Evolutionary conservation across 2,797 vertebrate species (phyloP), one percentile per base, ranked within the genome.

Genomic region (Lepilemur septentrionalis): DNA sequence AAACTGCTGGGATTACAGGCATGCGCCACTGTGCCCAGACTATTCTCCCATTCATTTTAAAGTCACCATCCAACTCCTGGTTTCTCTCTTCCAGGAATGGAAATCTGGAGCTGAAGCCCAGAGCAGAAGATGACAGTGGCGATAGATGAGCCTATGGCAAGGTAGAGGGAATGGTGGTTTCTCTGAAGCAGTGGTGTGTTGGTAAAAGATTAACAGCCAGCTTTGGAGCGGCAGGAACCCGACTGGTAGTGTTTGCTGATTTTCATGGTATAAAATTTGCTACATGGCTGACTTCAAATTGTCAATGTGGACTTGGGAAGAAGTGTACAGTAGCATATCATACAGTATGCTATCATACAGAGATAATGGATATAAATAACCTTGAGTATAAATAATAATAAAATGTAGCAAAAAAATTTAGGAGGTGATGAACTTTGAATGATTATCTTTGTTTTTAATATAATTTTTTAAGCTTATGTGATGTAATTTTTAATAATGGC

Each of bases 21-120:
- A 10, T 18, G 17, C 2, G 4, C 72, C 72, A 18, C 43, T 4
- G 28, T 2, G 8, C 43, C 8, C 28, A 46, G 72, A 65, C 32
- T 65, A 18, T 7, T n/a, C 7, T 32, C 63, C 65, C 46, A 35
- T 46, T 78, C 8, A 25, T 43, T 91, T 92, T 92, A 90, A 57
- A 85, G 61, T 41, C 30, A 69, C 48, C 28, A 73, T 76, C 4
- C 52, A 61, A 30, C 14, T 70, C 12, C 82, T 91, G 52, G 35
- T 81, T 95, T 96, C 67, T 87, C 25, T 78, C 32, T 86, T 82
- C 38, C 32, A 48, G 57, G 57, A 69, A 61, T 67, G 43, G 57
- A 87, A 84, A 86, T 96, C 76, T 80, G 41, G 50, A 90, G 78
- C 30, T 79, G 72, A 78, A 87, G n/a, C 18, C 35, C 28, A 93